Conservation (phyloP, 2,888 invertebrate genomes). For the Luperina testacea region DNA sequence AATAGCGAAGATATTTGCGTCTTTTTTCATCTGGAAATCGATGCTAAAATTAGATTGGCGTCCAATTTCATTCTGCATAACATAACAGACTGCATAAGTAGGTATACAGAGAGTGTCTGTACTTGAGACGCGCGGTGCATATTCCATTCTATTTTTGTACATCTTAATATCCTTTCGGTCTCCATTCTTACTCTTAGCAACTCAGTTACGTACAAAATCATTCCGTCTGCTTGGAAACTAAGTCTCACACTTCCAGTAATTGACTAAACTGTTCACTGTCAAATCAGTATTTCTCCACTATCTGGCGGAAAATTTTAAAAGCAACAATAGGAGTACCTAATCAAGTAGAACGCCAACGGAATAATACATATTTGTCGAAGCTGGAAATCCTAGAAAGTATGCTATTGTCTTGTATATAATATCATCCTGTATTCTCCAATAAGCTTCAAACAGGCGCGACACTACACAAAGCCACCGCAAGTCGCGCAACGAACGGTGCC, state of each 20-base stretch:
- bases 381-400: slow-evolving; percentile 15
- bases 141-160: slow-evolving; percentile 55
- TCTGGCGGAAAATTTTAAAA: slow-evolving; percentile 17
- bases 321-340: slow-evolving; percentile 1
- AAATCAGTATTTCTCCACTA: slow-evolving; percentile 25
- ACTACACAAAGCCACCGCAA: too few relatives aligned
- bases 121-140: slow-evolving; percentile 41
- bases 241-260: slow-evolving; percentile 29
- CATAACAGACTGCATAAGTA: slow-evolving; percentile 17
- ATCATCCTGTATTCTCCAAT: slow-evolving; percentile 8
- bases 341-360: slow-evolving; percentile 8
- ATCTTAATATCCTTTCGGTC: slow-evolving; percentile 43
- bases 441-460: neutral
- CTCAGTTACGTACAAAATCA: slow-evolving; percentile 12
- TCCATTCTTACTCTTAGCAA: slow-evolving; percentile 37
- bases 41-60: slow-evolving; percentile 41
- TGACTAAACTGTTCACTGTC: slow-evolving; percentile 39
- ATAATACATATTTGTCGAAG: slow-evolving; percentile 7
- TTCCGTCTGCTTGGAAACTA: slow-evolving; percentile 13
- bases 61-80: slow-evolving; percentile 42
- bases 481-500: too few relatives aligned
- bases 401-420: slow-evolving; percentile 4
- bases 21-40: slow-evolving; percentile 20
- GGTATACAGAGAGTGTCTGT: slow-evolving; percentile 13
- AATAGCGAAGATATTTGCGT: slow-evolving; percentile 32